Conservation (phyloP, 2,113 vertebrate species). For the Paralichthys olivaceus region DNA sequence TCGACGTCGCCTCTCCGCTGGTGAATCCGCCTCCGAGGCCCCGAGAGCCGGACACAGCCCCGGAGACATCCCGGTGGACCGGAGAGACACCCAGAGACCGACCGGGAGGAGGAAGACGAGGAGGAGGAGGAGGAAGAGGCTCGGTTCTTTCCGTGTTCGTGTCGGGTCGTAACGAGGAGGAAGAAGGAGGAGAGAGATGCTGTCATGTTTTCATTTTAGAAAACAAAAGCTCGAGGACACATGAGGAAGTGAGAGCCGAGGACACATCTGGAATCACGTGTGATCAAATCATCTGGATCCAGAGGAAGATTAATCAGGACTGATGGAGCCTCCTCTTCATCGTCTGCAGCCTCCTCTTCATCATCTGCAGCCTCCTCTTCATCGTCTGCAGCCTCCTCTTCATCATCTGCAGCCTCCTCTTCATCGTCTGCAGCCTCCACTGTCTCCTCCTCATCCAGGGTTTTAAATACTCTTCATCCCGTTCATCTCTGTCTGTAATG, state of each 20-base stretch:
- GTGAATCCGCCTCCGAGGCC: not conserved
- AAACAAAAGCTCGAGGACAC: not conserved
- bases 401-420: too few species aligned
- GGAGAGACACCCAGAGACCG: not conserved
- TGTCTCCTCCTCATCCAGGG: too few species aligned
- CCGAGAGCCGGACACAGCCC: not conserved
- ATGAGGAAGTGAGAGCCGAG: not conserved
- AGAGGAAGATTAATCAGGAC: not conserved
- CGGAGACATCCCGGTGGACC: not conserved
- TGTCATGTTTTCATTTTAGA: conserved; percentile 8
- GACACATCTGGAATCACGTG: too few species aligned
- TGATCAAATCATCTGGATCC: too few species aligned
- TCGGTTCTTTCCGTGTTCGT: conserved; percentile 28
- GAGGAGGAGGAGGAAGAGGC: too few species aligned
- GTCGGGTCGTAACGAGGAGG: conserved; percentile 2
- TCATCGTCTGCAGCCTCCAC: too few species aligned
- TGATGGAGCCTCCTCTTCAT: not conserved
- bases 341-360: too few species aligned
- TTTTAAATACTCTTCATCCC: too few species aligned
- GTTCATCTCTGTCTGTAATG: too few species aligned
- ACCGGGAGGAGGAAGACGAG: not conserved
- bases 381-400: too few species aligned
- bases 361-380: not conserved
- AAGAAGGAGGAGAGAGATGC: conserved; percentile 22
- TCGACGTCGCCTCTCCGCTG: conserved; percentile 9